Evolutionary conservation across 2,797 vertebrate genomes (phyloP), one percentile per base, ranked within the genome.

Genomic region (Tinamus major): DNA sequence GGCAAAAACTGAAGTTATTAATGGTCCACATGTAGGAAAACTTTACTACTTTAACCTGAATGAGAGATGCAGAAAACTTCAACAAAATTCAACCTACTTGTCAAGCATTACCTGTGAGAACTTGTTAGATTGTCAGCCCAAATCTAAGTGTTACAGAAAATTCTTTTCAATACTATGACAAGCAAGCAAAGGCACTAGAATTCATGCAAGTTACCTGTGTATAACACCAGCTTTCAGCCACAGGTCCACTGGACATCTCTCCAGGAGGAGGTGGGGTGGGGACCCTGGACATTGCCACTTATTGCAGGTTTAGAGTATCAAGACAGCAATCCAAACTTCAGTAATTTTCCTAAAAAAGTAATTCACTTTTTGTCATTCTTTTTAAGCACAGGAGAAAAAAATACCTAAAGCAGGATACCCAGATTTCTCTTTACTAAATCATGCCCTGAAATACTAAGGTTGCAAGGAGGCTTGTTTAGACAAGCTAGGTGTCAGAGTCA

Each of bases 21-120:
- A 99, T 99, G 98, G 99, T 99, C 99, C 99, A 99, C 99, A 99
- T 99, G 97, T 99, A 99, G 90, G 99, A 99, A 98, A 99, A 99
- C 97, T 99, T 99, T 96, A 99, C 99, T 93, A 99, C 99, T 98
- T 99, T 99, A 96, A 99, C 99, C 99, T 99, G 96, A 94, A 94
- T 92, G 95, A 95, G 68, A 97, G 79, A 94, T 79, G 85, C 8
- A 97, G 79, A 97, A 82, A 96, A 70, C 7, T 5, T 96, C 29
- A 75, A 12, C 53, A 46, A 84, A 68, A 46, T 67, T 56, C 46
- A 84, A 74, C 16, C 68, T 41, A 2, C 8, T 12, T 17, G 44
- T 19, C 63, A 56, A 82, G 17, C n/a, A 76, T 63, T 81, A 88
- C n/a, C 10, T 76, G 44, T 13, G 24, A 86, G 10, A 87, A 78